Percentiles rank a stretch among this genome's conserved stretches.
phyloP scores from a whole-genome alignment of 2,888 invertebrate species.

The Epinotia bilunana region DNA sequence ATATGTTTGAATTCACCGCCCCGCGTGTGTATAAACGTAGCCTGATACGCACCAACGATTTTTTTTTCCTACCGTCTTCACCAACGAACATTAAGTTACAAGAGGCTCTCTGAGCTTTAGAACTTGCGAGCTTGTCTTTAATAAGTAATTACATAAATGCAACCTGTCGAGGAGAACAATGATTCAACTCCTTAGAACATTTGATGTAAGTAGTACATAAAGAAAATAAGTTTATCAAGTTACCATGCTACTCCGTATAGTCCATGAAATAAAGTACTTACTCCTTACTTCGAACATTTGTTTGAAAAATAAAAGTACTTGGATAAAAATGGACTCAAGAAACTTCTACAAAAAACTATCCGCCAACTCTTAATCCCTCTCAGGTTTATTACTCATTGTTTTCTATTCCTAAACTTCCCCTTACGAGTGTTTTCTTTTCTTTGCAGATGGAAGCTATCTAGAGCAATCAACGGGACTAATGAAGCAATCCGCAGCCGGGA shows the following conservation, averaged over 20 bases:
- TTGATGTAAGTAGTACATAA: too few relatives aligned
- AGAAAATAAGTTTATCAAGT: background rate
- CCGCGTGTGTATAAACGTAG: too few relatives aligned
- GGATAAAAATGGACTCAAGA: constrained; percentile 10
- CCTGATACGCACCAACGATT: too few relatives aligned
- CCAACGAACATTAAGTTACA: too few relatives aligned
- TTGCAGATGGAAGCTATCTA: constrained; percentile 73
- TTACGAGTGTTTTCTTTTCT: constrained; percentile 66
- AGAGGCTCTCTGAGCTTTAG: too few relatives aligned
- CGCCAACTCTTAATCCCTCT: constrained; percentile 21
- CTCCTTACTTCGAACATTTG: constrained; percentile 7
- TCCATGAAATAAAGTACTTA: constrained; percentile 3
- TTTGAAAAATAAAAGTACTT: constrained; percentile 24
- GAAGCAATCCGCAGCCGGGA: constrained; percentile 81
- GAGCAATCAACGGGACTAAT: constrained; percentile 77
- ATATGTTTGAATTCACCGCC: too few relatives aligned
- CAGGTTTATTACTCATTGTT: constrained; percentile 33
- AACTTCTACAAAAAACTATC: constrained; percentile 34
- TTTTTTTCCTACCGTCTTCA: too few relatives aligned
- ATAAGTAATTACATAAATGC: too few relatives aligned
- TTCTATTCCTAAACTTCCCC: constrained; percentile 41
- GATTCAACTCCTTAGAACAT: too few relatives aligned
- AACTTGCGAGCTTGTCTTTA: too few relatives aligned
- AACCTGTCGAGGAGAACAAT: too few relatives aligned
- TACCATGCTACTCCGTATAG: background rate